A percentile compares a stretch with the other conserved stretches of the same genome.
These are phyloP conservation scores for Lysandra coridon DNA, from an alignment of 2,888 invertebrate species.

Conservation along the genomic window DNA sequence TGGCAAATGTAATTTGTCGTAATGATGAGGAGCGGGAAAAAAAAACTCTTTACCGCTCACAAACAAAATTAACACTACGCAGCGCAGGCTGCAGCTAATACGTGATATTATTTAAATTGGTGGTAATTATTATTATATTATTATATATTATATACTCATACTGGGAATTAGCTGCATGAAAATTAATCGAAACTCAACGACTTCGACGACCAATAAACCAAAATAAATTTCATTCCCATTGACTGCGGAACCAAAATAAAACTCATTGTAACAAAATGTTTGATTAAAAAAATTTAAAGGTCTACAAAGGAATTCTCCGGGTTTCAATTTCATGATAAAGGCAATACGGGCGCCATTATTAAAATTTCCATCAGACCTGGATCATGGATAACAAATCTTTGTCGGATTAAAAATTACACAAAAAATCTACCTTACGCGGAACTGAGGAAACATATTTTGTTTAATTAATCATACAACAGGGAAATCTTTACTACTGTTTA, in stretches of 20 bases:
- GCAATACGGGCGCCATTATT: slow-evolving; percentile 23
- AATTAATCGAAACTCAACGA: too few species aligned
- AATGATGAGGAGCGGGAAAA: too few species aligned
- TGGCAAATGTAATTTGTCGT: too few species aligned
- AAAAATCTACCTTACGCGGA: not conserved
- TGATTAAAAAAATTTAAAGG: slow-evolving; percentile 13
- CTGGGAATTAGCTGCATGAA: too few species aligned
- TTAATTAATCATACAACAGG: too few species aligned
- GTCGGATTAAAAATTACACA: slow-evolving; percentile 5
- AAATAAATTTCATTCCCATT: not conserved
- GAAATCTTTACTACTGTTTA: too few species aligned
- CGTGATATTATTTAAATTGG: too few species aligned
- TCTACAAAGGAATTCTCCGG: not conserved
- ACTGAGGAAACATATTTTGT: not conserved
- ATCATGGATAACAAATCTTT: not conserved
- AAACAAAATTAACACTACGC: too few species aligned
- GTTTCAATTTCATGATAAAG: slow-evolving; percentile 14
- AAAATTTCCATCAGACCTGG: slow-evolving; percentile 13
- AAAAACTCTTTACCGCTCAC: too few species aligned
- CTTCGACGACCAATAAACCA: not conserved
- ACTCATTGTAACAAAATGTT: slow-evolving; percentile 10
- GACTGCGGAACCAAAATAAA: not conserved
- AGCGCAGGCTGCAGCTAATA: too few species aligned
- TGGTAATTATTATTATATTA: too few species aligned
- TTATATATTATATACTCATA: too few species aligned